Base-by-base conservation (phyloP, 2,113 vertebrate genomes). In the Australoheros scitulus region DNA sequence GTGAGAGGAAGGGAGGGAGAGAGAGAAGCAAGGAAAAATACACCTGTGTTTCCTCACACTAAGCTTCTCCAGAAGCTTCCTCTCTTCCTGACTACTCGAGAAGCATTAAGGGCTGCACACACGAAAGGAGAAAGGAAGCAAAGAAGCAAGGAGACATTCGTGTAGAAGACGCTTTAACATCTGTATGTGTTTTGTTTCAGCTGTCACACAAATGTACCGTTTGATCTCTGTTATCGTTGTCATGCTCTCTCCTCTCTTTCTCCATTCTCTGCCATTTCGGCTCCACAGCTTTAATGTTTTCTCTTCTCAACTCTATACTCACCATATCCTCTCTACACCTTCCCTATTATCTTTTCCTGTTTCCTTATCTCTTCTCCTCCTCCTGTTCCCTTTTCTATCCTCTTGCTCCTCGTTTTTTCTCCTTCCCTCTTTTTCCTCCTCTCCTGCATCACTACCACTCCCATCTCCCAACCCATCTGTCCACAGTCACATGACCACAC, bases 401-500 rank as follows among this genome's bases (percentile, higher is more conserved):
- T 43, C 41, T 7, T 38, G 15, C 26, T 32, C 75, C 59, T n/a
- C 52, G 56, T 50, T 61, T 50, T 5, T 5, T 36, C 57, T 41
- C 59, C 36, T 47, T 15, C 22, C 18, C 41, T n/a, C 43, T 59
- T 70, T 32, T 32, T 20, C 50, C n/a, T 74, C 68, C 83, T 80
- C 76, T 58, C 63, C 65, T 82, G 41, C 64, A 81, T 87, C 78
- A 57, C 61, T 61, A 77, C 76, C 83, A 74, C 78, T 88, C 80
- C 79, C 74, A 87, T 88, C 86, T 87, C 80, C 76, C 55, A 65
- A 64, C 76, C 94, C 92, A 92, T 93, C 92, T 93, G 91, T 90
- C 76, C 84, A 76, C 1, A 36, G 80, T 95, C 94, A 95, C 91
- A 87, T 93, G 93, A 94, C 79, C 79, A 7, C 55, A 61, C 88